A percentile compares a stretch with the other conserved stretches of the same genome.
Conservation (phyloP, 2,888 invertebrate genomes). For the Hesperia comma region DNA sequence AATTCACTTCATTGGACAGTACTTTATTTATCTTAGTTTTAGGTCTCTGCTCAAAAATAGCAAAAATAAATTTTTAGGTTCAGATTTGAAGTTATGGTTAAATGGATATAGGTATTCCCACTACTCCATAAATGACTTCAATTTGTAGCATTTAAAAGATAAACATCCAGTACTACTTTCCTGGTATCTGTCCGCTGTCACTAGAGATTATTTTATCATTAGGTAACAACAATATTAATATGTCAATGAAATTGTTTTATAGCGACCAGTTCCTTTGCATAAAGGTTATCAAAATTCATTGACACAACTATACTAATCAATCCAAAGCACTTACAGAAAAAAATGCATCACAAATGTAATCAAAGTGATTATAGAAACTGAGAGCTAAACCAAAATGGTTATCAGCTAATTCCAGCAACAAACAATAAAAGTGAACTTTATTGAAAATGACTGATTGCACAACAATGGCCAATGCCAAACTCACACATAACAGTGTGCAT, state of each 20-base stretch:
- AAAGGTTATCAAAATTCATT: conserved; percentile 21
- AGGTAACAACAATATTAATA: conserved; percentile 8
- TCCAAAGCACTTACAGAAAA: conserved; percentile 45
- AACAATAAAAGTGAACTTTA: conserved; percentile 74
- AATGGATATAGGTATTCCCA: too few relatives aligned
- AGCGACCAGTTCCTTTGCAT: background rate
- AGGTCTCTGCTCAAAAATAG: too few relatives aligned
- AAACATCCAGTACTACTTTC: background rate
- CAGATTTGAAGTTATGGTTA: too few relatives aligned
- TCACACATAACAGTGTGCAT: conserved; percentile 68
- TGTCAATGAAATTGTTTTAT: conserved; percentile 7
- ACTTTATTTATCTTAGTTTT: too few relatives aligned
- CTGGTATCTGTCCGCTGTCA: background rate
- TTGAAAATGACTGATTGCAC: conserved; percentile 80
- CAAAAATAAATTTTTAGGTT: too few relatives aligned
- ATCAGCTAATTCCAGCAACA: conserved; percentile 63
- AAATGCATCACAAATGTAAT: conserved; percentile 67
- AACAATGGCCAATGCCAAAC: conserved; percentile 74
- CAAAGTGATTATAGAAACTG: conserved; percentile 68
- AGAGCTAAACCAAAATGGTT: conserved; percentile 54
- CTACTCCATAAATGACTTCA: background rate
- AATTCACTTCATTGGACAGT: too few relatives aligned
- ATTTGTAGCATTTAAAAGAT: conserved; percentile 4
- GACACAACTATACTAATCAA: conserved; percentile 11
- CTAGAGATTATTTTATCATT: background rate